A percentile compares a stretch with the other conserved stretches of the same genome.
Evolutionary conservation across 2,888 invertebrate genomes (phyloP).

Genomic region (Troilus luridus): DNA sequence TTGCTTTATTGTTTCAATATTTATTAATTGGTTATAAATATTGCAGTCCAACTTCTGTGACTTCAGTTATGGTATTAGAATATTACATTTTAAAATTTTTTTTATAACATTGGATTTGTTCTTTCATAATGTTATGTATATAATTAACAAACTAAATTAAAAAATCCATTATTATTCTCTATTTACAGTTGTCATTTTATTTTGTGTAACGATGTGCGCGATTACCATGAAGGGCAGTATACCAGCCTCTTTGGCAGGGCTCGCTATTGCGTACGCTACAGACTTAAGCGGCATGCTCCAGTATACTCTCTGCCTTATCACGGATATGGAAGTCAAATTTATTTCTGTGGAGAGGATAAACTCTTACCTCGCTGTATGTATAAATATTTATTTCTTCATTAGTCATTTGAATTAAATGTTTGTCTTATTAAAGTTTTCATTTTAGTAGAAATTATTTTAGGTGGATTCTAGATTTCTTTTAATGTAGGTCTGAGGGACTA

Average conservation of each 20-base stretch:
- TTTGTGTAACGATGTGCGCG: conserved; percentile 71
- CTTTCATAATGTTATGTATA: neutral
- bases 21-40: no score
- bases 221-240: conserved; percentile 70
- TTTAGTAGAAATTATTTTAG: neutral
- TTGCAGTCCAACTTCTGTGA: no score
- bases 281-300: conserved; percentile 75
- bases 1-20: no score
- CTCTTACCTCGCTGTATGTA: conserved; percentile 67
- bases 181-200: conserved; percentile 69
- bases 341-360: conserved; percentile 71
- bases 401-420: neutral
- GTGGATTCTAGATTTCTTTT: neutral
- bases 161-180: neutral
- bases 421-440: neutral
- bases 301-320: conserved; percentile 71
- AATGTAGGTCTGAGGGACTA: no score
- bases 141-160: no score
- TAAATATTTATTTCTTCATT: neutral
- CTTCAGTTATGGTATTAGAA: no score
- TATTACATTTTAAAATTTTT: neutral
- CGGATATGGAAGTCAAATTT: conserved; percentile 71
- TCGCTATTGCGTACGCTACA: conserved; percentile 75
- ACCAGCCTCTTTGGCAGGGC: conserved; percentile 72
- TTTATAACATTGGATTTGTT: neutral